These are phyloP conservation scores for Catalaphyllia jardinei DNA, from an alignment of 64 coral and sea anemone genomes.

Conservation along the genomic window DNA sequence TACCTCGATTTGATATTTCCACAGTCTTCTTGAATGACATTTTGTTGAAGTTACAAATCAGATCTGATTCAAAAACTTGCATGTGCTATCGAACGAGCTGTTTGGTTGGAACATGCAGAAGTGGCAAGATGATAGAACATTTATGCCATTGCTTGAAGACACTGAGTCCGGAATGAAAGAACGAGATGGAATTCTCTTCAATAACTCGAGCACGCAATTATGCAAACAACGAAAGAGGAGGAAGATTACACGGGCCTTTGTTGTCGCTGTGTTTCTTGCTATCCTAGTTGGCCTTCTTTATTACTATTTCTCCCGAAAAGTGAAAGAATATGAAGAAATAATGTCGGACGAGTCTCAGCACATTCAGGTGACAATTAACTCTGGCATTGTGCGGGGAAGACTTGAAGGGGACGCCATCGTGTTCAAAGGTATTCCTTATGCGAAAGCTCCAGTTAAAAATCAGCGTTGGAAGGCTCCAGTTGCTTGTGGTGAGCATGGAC, in stretches of 20 bases:
- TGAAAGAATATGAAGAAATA: constrained; percentile 21
- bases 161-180: not conserved
- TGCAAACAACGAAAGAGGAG: not conserved
- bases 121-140: not conserved
- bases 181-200: not conserved
- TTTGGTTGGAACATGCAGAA: not conserved
- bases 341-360: not conserved
- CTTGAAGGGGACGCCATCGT: constrained; percentile 39
- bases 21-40: not conserved
- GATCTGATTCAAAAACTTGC: not conserved
- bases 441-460: constrained; percentile 11
- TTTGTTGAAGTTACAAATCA: not conserved
- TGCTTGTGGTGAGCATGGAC: not conserved
- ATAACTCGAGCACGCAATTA: not conserved
- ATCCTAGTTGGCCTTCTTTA: constrained; percentile 31
- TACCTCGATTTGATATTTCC: not conserved
- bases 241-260: not conserved
- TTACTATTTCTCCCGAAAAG: constrained; percentile 52
- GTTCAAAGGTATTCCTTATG: constrained; percentile 89
- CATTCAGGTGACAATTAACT: not conserved
- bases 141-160: not conserved
- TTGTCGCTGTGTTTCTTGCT: constrained; percentile 1
- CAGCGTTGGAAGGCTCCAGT: constrained; percentile 55
- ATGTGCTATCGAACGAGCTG: not conserved
- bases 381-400: constrained; percentile 46